Percentiles rank a stretch among this genome's conserved stretches.
Evolutionary conservation across 2,888 invertebrate genomes (phyloP).

Genomic region (Gandaritis pyraliata): DNA sequence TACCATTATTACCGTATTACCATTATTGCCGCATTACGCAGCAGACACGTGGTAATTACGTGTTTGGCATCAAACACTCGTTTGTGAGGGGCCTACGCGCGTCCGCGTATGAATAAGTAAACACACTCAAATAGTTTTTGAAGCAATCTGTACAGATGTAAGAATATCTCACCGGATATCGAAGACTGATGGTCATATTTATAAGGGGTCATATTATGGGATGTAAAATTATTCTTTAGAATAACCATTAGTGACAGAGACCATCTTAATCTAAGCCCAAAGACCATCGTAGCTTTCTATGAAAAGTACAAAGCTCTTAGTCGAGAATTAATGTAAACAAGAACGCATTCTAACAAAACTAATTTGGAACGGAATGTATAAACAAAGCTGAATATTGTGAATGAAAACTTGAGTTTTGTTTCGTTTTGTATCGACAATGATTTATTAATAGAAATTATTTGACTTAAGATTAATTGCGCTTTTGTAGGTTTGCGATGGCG

Average conservation of each 20-base stretch:
- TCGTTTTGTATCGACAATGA: slow-evolving; percentile 42
- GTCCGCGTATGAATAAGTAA: slow-evolving; percentile 25
- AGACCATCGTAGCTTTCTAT: too few species aligned
- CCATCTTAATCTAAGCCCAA: too few species aligned
- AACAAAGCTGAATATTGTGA: slow-evolving; percentile 33
- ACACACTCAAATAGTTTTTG: slow-evolving; percentile 1
- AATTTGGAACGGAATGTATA: slow-evolving; percentile 17
- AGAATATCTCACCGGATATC: neutral
- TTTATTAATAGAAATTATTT: slow-evolving; percentile 70
- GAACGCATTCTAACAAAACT: slow-evolving; percentile 10
- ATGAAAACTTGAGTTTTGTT: slow-evolving; percentile 38
- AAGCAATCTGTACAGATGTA: neutral
- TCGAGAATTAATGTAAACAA: neutral
- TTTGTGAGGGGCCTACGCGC: slow-evolving; percentile 32
- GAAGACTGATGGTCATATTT: too few species aligned
- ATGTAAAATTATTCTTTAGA: too few species aligned
- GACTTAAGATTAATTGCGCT: slow-evolving; percentile 65
- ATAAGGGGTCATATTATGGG: too few species aligned
- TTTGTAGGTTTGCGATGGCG: slow-evolving; percentile 24
- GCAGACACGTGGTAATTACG: slow-evolving; percentile 38
- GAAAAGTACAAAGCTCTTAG: too few species aligned
- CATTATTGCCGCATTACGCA: slow-evolving; percentile 41
- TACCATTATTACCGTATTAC: slow-evolving; percentile 42
- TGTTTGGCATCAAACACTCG: slow-evolving; percentile 38
- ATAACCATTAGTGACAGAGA: too few species aligned